These are phyloP conservation scores for Macropus fuliginosus DNA, from an alignment of 2,797 vertebrate genomes.

Conservation along the genomic window DNA sequence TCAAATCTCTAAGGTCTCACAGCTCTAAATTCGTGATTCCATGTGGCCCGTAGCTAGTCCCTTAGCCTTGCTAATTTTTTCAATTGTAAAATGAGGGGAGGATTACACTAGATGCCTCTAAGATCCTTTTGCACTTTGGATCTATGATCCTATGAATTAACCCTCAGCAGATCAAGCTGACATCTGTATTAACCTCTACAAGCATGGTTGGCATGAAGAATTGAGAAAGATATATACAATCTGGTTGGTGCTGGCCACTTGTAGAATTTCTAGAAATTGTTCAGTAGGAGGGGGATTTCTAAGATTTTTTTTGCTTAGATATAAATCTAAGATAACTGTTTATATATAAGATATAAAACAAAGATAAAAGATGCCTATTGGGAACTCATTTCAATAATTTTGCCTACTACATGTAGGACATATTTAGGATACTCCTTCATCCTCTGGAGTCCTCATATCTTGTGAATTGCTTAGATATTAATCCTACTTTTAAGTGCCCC, in stretches of 20 bases:
- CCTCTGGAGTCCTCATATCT: not conserved
- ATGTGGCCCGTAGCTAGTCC: not conserved
- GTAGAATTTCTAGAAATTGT: not conserved
- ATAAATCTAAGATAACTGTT: not conserved
- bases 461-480: not conserved
- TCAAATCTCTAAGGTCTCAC: not conserved
- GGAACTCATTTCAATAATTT: not conserved
- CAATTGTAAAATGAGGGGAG: not conserved
- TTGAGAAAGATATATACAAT: not conserved
- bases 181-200: not conserved
- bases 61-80: not conserved
- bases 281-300: not conserved
- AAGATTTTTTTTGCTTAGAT: not conserved
- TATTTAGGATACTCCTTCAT: not conserved
- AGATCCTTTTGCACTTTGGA: not conserved
- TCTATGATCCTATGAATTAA: not conserved
- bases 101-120: not conserved
- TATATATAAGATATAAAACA: no score
- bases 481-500: not conserved
- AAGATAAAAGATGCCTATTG: not conserved
- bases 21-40: not conserved
- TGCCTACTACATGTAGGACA: not conserved
- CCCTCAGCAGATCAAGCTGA: not conserved
- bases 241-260: not conserved
- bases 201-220: not conserved